These are phyloP conservation scores for Paelopatides confundens DNA, from an alignment of 53 echinoderm and acorn worm genomes.

Conservation along the genomic window DNA sequence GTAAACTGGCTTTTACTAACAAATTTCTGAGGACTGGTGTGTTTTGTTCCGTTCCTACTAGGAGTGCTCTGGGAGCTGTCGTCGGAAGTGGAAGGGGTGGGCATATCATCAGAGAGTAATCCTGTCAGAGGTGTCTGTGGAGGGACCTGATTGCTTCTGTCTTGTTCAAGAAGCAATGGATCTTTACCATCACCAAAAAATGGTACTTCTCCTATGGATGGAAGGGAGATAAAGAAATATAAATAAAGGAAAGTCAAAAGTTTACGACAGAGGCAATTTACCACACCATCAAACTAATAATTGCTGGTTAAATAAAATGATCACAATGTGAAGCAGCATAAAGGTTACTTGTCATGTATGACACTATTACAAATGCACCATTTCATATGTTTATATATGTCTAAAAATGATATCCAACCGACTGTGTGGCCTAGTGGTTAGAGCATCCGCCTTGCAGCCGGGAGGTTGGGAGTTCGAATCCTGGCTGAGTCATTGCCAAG, in stretches of 20 bases:
- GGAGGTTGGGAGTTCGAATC: too few relatives aligned
- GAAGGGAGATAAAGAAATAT: not conserved
- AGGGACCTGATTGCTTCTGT: not conserved
- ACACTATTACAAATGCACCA: too few relatives aligned
- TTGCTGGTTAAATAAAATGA: too few relatives aligned
- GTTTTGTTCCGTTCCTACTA: not conserved
- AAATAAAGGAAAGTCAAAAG: not conserved
- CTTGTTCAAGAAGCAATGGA: not conserved
- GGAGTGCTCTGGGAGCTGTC: conserved; percentile 38
- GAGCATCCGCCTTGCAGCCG: too few relatives aligned
- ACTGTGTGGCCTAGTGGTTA: too few relatives aligned
- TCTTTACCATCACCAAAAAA: conserved; percentile 37
- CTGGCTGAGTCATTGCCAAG: too few relatives aligned
- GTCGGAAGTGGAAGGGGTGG: not conserved
- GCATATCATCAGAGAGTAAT: not conserved
- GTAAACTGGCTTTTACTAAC: conserved; percentile 83
- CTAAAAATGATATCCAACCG: too few relatives aligned
- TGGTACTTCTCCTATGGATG: conserved; percentile 19
- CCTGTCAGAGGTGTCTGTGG: not conserved
- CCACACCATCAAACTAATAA: too few relatives aligned
- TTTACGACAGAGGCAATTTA: too few relatives aligned
- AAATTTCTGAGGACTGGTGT: conserved; percentile 72
- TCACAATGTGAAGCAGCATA: not conserved
- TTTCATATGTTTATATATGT: too few relatives aligned
- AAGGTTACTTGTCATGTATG: too few relatives aligned